Evolutionary conservation across 2,113 vertebrate species (phyloP), one percentile per base, ranked within the genome.

Genomic region (Addax nasomaculatus): DNA sequence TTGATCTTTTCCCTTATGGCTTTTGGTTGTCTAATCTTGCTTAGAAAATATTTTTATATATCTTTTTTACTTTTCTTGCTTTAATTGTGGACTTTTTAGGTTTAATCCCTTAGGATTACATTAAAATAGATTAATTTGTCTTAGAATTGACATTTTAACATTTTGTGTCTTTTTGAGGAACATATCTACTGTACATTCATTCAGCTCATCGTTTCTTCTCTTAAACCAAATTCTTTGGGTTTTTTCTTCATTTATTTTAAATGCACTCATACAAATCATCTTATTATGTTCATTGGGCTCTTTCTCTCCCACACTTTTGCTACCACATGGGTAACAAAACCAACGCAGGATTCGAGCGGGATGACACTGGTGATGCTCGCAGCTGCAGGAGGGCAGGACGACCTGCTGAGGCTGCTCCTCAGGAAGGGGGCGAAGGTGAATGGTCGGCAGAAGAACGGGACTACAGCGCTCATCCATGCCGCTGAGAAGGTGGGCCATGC

Each of bases 281-380:
- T 70, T 70, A 70, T 36, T 36, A 39, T 39, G n/a, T 73, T 73
- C 67, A 70, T 6, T 70, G n/a, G 67, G n/a, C 11, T 70, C n/a
- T 36, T 70, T 73, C 19, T 39, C 19, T 39, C 67, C n/a, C n/a
- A 36, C n/a, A 39, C 67, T 73, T 73, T 39, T 39, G 67, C 10
- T 23, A 76, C 36, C 36, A 39, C 12, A 12, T 73, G 21, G 43
- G 36, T 73, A 73, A 73, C 21, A 53, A 62, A 94, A 96, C 47
- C 27, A 21, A 55, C 43, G 12, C 98, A 99, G 99, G 99, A 99
- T 43, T 98, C 99, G 2, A 99, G 99, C 17, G 99, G 99, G 21
- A 99, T 99, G 99, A 99, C 99, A 1, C 98, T 99, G 17, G 99
- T 99, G 93, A 99, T 99, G 99, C 99, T 99, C 80, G 99, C 99